Base-by-base conservation (phyloP, 2,888 invertebrate genomes). In the Oscheius sp. region DNA sequence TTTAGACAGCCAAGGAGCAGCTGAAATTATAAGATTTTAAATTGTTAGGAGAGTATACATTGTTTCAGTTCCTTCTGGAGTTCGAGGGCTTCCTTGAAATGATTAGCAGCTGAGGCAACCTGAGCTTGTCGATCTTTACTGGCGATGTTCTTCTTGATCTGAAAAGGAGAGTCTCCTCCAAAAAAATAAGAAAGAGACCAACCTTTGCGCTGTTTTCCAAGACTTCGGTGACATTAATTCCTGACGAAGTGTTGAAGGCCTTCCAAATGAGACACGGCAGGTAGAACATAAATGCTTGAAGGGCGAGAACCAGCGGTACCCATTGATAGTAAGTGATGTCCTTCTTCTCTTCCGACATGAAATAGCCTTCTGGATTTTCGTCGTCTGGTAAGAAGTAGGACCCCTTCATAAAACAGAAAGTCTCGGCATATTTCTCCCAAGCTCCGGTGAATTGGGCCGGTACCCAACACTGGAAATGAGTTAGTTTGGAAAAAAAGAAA, bases 341-440 rank as follows among this genome's bases (percentile, higher is more conserved):
- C 46, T 64, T 66, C 23, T 75, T 72, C 21, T 79, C 77, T 13
- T 78, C 52, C 13, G 56, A 46, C 49, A 76, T 72, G 70, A 76
- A 82, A 45, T 81, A 81, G 21, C 76, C 73, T 27, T 81, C 78
- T 29, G 82, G 76, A 43, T 78, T 74, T 6, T 76, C 75, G 53
- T 83, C 83, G 7, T 81, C 75, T 12, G 84, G 84, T 46, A 81
- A 69, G 69, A 80, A 84, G 75, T 85, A 87, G 46, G 79, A 84
- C 41, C 85, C 85, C 66, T 88, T 88, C 70, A 87, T 85, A 77
- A 87, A 87, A 74, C 87, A 87, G 72, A 84, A 86, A 7, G 86
- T 87, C 69, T 87, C 87, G 7, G 86, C 84, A 69, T 85, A 87
- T 76, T 76, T 78, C 75, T 78, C 78, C 78, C 78, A 78, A 41